Conservation (phyloP, 2,797 vertebrate species). For the Tenualosa ilisha region DNA sequence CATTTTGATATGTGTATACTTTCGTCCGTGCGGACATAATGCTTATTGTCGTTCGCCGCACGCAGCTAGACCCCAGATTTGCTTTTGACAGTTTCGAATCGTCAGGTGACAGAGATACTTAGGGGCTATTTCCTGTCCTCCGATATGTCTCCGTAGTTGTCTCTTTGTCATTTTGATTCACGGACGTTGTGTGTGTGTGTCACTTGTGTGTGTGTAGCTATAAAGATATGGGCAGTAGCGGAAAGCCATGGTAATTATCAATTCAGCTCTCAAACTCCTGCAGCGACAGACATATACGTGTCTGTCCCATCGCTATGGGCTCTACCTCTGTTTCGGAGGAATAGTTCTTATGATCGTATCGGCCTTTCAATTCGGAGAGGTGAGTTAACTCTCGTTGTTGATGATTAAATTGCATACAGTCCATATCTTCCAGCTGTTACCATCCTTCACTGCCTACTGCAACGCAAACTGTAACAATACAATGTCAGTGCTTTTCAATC, state of each 20-base stretch:
- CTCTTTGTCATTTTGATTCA: background rate
- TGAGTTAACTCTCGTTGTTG: constrained; percentile 61
- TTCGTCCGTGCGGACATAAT: background rate
- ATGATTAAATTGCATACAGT: no score
- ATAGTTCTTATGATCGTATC: constrained; percentile 95
- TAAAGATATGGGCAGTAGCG: constrained; percentile 64
- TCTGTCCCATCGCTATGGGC: constrained; percentile 93
- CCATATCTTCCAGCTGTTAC: no score
- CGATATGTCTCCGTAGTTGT: background rate
- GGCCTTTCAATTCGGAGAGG: constrained; percentile 97
- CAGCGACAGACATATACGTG: constrained; percentile 98
- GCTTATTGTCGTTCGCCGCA: background rate
- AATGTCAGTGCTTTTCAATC: no score
- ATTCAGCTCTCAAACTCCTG: constrained; percentile 85
- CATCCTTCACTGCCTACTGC: no score
- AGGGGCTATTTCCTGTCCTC: constrained; percentile 4
- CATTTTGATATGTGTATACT: background rate
- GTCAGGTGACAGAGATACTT: background rate
- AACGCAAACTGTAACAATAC: no score
- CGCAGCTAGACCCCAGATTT: background rate
- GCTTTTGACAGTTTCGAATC: constrained; percentile 2
- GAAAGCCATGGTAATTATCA: constrained; percentile 86
- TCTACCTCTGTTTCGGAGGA: constrained; percentile 94
- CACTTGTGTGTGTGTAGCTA: constrained; percentile 55
- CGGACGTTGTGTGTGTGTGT: background rate